Conservation (phyloP, 2,797 vertebrate genomes). For the Megaceryle alcyon region DNA sequence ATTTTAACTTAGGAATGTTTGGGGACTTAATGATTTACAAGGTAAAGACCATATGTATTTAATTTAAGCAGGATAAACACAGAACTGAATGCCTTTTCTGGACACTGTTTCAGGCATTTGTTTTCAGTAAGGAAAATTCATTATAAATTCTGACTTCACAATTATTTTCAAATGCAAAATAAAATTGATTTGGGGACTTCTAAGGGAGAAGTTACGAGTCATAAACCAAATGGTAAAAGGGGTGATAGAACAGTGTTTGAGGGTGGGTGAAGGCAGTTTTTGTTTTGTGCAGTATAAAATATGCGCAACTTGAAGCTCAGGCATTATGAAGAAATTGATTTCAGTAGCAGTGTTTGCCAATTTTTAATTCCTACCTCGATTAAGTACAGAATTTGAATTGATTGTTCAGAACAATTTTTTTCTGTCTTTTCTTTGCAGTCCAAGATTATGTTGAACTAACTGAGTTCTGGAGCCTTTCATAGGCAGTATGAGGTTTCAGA, state of each 20-base stretch:
- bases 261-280: not conserved
- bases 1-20: constrained; percentile 2
- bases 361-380: not conserved
- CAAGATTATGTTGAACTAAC: not conserved
- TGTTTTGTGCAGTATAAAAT: not conserved
- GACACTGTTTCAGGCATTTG: not conserved
- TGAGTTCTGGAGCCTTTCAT: constrained; percentile 4
- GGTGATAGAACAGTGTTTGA: not conserved
- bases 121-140: not conserved
- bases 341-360: not conserved
- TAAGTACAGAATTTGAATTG: not conserved
- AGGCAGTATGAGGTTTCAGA: not conserved
- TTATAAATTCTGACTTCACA: not conserved
- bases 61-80: not conserved
- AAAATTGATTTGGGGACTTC: not conserved
- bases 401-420: not conserved
- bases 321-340: not conserved
- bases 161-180: not conserved
- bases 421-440: not conserved
- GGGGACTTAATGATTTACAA: constrained; percentile 11
- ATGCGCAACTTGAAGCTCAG: not conserved
- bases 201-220: not conserved
- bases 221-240: not conserved
- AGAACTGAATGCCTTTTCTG: not conserved
- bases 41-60: constrained; percentile 10